Conservation (phyloP, 2,113 vertebrate species). For the Spea bombifrons region DNA sequence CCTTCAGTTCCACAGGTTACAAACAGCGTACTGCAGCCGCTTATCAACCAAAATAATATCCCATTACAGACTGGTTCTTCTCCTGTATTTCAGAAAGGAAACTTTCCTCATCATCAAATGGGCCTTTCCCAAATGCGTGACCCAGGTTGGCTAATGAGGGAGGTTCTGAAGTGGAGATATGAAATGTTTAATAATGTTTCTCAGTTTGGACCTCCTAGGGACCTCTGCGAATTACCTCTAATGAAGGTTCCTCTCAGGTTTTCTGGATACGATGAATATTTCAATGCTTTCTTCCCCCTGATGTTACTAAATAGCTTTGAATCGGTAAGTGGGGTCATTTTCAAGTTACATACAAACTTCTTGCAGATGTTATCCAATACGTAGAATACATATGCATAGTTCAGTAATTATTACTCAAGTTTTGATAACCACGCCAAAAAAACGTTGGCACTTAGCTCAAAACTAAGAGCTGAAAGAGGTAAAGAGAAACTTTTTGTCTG, state of each 20-base stretch:
- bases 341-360: too few relatives aligned
- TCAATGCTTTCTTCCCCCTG: conserved; percentile 71
- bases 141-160: conserved; percentile 58
- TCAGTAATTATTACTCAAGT: too few relatives aligned
- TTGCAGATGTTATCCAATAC: too few relatives aligned
- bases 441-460: too few relatives aligned
- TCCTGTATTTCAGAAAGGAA: background rate
- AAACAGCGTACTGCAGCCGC: conserved; percentile 25
- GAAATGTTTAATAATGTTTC: conserved; percentile 66
- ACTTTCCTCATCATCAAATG: background rate
- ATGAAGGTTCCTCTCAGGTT: conserved; percentile 68
- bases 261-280: conserved; percentile 69
- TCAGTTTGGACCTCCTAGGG: conserved; percentile 63
- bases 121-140: conserved; percentile 29
- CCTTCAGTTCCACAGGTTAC: accelerated
- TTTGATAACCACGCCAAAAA: too few relatives aligned
- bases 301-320: conserved; percentile 80
- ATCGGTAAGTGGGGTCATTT: conserved; percentile 64
- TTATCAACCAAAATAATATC: background rate
- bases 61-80: background rate
- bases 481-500: too few relatives aligned
- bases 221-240: conserved; percentile 62
- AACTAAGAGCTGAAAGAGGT: too few relatives aligned
- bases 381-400: too few relatives aligned
- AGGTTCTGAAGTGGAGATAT: conserved; percentile 71